phyloP scores from a whole-genome alignment of 2,888 invertebrate genomes.

The Drosophila demipolita region DNA sequence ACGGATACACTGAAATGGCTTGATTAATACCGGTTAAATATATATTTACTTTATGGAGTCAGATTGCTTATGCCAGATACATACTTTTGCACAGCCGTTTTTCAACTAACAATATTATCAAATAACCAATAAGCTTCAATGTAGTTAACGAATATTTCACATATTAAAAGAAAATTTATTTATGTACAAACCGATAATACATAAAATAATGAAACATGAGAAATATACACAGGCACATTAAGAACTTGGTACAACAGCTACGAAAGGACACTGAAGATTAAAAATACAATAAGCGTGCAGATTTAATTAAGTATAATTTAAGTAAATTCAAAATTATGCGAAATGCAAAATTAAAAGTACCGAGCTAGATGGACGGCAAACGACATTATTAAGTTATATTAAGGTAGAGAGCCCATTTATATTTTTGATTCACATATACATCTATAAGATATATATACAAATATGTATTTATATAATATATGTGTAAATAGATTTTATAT shows the following conservation, averaged over 20 bases:
- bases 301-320: neutral
- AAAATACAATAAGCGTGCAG: slow-evolving; percentile 34
- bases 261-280: slow-evolving; percentile 29
- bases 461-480: neutral
- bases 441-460: neutral
- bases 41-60: neutral
- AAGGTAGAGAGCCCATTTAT: neutral
- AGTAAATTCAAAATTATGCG: slow-evolving; percentile 2
- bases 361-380: neutral
- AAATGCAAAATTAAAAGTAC: neutral
- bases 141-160: neutral
- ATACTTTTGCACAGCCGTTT: neutral
- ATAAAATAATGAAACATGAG: slow-evolving; percentile 4
- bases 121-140: neutral
- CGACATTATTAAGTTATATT: neutral
- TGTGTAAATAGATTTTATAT: neutral
- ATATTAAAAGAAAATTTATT: neutral
- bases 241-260: slow-evolving; percentile 25
- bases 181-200: neutral
- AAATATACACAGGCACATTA: slow-evolving; percentile 21
- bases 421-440: neutral
- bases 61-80: neutral
- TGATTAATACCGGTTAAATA: neutral
- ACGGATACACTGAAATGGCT: neutral
- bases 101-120: neutral